phyloP scores from a whole-genome alignment of 2,113 vertebrate species.

The Muscicapa adusta region DNA sequence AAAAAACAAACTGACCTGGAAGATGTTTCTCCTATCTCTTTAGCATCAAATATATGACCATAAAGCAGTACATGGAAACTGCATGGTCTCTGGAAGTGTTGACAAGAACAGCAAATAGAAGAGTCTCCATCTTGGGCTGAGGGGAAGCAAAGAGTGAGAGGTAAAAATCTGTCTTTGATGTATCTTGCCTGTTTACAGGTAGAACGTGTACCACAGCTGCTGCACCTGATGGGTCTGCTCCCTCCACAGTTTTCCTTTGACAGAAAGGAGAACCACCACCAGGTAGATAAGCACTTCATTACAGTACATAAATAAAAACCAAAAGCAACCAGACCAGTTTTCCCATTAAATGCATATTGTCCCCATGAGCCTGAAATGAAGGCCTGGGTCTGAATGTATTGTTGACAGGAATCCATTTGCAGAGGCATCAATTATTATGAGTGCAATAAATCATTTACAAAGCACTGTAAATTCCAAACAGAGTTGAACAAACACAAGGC shows the following conservation, averaged over 20 bases:
- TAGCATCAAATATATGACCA: background rate
- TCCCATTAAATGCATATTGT: constrained; percentile 21
- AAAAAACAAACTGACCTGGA: background rate
- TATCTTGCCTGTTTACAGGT: background rate
- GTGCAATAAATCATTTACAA: constrained; percentile 25
- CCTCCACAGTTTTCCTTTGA: background rate
- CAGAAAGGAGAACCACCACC: background rate
- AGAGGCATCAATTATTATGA: constrained; percentile 29
- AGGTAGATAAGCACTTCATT: background rate
- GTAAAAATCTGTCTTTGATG: background rate
- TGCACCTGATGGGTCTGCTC: background rate
- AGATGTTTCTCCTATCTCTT: background rate
- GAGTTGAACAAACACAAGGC: constrained; percentile 8
- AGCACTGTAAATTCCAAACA: constrained; percentile 10
- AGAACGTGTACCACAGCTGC: background rate
- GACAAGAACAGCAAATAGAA: background rate
- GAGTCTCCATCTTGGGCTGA: background rate
- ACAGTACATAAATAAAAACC: constrained; percentile 4
- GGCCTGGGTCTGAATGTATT: constrained; percentile 8
- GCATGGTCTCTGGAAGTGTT: background rate
- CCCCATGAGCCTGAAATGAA: constrained; percentile 16
- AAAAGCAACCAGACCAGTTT: background rate
- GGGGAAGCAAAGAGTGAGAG: background rate
- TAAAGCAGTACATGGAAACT: background rate
- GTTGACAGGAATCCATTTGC: constrained; percentile 51